These are phyloP conservation scores for Mormyrus lacerda DNA, from an alignment of 2,113 vertebrate genomes.

Conservation along the genomic window DNA sequence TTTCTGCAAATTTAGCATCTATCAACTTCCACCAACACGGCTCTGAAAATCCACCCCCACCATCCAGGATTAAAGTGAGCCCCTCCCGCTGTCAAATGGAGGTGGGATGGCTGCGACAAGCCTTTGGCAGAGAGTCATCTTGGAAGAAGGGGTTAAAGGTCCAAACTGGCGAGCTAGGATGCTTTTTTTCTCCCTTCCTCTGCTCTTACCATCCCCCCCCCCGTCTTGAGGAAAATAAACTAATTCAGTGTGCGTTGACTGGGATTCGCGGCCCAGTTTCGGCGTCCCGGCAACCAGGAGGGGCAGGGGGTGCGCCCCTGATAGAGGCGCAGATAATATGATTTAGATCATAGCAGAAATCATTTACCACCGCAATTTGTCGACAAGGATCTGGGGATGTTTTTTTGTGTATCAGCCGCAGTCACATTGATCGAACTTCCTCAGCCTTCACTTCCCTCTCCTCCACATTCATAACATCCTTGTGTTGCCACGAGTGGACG, in stretches of 20 bases:
- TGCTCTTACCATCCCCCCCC: conserved; percentile 16
- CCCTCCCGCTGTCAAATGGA: background rate
- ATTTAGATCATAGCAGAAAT: conserved; percentile 62
- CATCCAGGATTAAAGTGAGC: background rate
- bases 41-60: background rate
- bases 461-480: conserved; percentile 35
- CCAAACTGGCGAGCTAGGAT: background rate
- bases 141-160: conserved; percentile 31
- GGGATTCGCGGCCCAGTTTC: conserved; percentile 23
- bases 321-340: conserved; percentile 45
- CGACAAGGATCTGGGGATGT: conserved; percentile 62
- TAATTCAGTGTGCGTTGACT: conserved; percentile 35
- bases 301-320: background rate
- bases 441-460: conserved; percentile 30
- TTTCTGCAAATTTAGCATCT: background rate
- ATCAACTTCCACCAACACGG: background rate
- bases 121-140: background rate
- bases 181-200: background rate
- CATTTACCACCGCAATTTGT: conserved; percentile 63
- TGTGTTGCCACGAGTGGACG: conserved; percentile 10
- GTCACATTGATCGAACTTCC: conserved; percentile 56
- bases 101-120: background rate
- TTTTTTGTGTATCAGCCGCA: conserved; percentile 55
- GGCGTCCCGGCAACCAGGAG: background rate
- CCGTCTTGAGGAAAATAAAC: conserved; percentile 41